Evolutionary conservation across 2,113 vertebrate species (phyloP), one percentile per base, ranked within the genome.

Genomic region (Chascanopsetta lugubris): DNA sequence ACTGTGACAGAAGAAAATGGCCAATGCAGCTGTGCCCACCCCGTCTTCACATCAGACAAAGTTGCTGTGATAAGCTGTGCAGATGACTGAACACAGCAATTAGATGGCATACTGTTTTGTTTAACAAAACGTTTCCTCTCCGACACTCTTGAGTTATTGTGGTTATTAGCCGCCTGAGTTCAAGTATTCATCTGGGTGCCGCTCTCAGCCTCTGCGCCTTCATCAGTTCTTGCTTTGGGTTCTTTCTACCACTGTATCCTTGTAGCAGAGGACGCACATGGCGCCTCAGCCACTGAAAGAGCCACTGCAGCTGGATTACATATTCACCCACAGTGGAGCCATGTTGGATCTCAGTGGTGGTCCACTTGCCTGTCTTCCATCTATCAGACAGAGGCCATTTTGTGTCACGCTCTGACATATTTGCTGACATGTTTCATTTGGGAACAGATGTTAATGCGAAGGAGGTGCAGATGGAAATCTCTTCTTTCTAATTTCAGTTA

Each of bases 91-190:
- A 90, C 93, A 90, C 91, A 83, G 91, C 94, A 95, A 94, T 96
- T 95, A 96, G 92, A 93, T 85, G 90, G 91, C 94, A 94, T 93
- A 94, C 94, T 95, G 94, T 95, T 38, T 96, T 93, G 92, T 93
- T 92, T 93, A 94, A 94, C 94, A 92, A 93, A 94, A 93, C 86
- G 90, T 87, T 94, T 94, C 91, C 92, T 84, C 89, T 75, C 88
- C 92, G 93, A 94, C 94, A 92, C 90, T 91, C 87, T 90, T 96
- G 94, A 96, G 93, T 96, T 95, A 95, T 95, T 89, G 90, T 91
- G 90, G 94, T 94, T 92, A 96, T 96, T 96, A 96, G 92, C 88
- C 75, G 92, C 88, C 91, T 94, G 92, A 95, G 94, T 92, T 94
- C 90, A 87, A 92, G 93, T 94, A 94, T 95, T 94, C 91, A 93